Evolutionary conservation across 2,888 invertebrate species (phyloP).

Genomic region (Adelognathus sp.): DNA sequence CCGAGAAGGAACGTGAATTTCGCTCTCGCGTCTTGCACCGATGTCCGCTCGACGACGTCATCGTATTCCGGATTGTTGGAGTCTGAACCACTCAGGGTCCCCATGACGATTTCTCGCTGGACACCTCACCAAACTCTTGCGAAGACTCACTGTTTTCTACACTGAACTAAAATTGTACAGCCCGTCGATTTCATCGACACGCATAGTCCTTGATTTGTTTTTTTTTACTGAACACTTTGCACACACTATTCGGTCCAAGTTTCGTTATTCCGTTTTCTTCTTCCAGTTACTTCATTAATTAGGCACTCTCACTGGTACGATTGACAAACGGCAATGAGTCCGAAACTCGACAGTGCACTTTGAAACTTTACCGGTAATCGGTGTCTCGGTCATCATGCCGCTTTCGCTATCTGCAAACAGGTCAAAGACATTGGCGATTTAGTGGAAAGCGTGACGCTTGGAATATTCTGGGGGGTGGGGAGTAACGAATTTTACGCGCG

Average conservation of each 20-base stretch:
- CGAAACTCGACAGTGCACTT: constrained; percentile 43
- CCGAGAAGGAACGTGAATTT: constrained; percentile 70
- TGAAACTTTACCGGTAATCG: constrained; percentile 31
- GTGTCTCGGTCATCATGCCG: constrained; percentile 67
- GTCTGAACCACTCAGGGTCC: constrained; percentile 3
- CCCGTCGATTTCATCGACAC: neutral
- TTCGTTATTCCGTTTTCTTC: neutral
- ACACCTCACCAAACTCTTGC: constrained; percentile 21
- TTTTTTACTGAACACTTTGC: constrained; percentile 28
- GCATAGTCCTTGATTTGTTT: neutral
- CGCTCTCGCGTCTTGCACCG: constrained; percentile 59
- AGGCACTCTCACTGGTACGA: constrained; percentile 56
- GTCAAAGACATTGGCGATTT: constrained; percentile 57
- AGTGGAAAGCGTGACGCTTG: neutral
- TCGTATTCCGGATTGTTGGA: constrained; percentile 13
- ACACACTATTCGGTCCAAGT: constrained; percentile 47
- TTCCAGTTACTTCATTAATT: constrained; percentile 50
- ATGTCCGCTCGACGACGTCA: constrained; percentile 42
- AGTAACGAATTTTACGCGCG: constrained; percentile 8
- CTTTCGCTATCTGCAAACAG: constrained; percentile 76
- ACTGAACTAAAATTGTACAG: neutral
- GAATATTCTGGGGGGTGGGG: constrained; percentile 3
- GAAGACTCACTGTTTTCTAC: constrained; percentile 18
- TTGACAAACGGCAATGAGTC: constrained; percentile 36
- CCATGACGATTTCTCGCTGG: constrained; percentile 34